Percentiles rank a stretch among this genome's conserved stretches.
These are phyloP conservation scores for Pteromalus puparum DNA, from an alignment of 1,140 invertebrate species.

Conservation along the genomic window DNA sequence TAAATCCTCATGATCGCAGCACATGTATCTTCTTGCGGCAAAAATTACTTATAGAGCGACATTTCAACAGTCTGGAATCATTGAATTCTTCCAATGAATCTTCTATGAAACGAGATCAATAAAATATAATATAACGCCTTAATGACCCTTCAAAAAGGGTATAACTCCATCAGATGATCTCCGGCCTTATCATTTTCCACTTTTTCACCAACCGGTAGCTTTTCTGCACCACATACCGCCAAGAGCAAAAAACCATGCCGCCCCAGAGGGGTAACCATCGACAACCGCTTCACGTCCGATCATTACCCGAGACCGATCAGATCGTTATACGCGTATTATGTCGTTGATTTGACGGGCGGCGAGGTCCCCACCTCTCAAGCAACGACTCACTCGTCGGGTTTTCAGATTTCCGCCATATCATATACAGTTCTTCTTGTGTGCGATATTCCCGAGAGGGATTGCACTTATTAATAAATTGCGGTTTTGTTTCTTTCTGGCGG, in stretches of 20 bases:
- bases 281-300: background rate
- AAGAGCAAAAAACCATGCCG: background rate
- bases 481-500: background rate
- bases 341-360: constrained; percentile 2
- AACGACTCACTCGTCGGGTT: background rate
- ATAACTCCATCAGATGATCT: background rate
- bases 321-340: constrained; percentile 12
- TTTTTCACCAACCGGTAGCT: background rate
- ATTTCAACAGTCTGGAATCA: too few species aligned
- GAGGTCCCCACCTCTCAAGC: background rate
- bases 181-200: constrained; percentile 8
- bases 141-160: background rate
- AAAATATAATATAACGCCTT: background rate
- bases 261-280: background rate
- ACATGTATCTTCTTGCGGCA: too few species aligned
- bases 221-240: background rate
- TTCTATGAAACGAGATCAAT: background rate
- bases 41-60: too few species aligned
- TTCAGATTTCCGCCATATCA: background rate
- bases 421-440: background rate
- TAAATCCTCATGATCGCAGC: too few species aligned
- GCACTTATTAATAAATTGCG: background rate
- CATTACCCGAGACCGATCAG: background rate
- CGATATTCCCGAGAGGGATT: background rate
- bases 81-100: too few species aligned